Evolutionary conservation across 2,888 invertebrate species (phyloP), one percentile per base, ranked within the genome.

Genomic region (Hyles lineata): DNA sequence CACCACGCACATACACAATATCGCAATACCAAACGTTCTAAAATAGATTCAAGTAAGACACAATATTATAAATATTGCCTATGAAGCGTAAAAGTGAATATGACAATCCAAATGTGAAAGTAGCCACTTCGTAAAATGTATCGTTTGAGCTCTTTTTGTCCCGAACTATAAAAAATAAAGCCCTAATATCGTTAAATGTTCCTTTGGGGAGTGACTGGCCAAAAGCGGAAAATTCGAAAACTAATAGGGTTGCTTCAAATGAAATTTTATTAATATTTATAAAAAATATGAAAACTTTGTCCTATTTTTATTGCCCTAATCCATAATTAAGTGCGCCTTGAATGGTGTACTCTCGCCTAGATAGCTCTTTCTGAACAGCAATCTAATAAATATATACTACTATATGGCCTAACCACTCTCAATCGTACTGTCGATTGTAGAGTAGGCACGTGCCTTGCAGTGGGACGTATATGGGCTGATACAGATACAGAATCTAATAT

Each of bases 101-200:
- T 85, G 87, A 89, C 86, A 87, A 87, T 83, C 81, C 77, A 81
- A 86, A 85, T 79, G 83, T 85, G 86, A 85, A 87, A 89, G 86
- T 88, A 85, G 89, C 86, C 89, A 93, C 89, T 92, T 91, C 85
- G 86, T 91, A 85, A 89, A 88, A 89, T 85, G 90, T 90, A 91
- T 88, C 87, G 89, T 80, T 83, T 78, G 85, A 90, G 90, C 88
- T 91, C 89, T 91, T 90, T 86, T 93, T 92, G 93, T 92, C 89
- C 91, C 91, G 82, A 92, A 93, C 94, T 93, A 94, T 94, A 94
- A 94, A 94, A 94, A 94, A 94, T 94, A 94, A 92, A 93, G 92
- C 92, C 89, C 91, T 94, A 93, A 94, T 94, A 94, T 90, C 93
- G 93, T 93, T 92, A 92, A 94, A 94, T 91, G 94, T 87, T 93